Conservation (phyloP, 2,797 vertebrate species). For the Tamandua tetradactyla region DNA sequence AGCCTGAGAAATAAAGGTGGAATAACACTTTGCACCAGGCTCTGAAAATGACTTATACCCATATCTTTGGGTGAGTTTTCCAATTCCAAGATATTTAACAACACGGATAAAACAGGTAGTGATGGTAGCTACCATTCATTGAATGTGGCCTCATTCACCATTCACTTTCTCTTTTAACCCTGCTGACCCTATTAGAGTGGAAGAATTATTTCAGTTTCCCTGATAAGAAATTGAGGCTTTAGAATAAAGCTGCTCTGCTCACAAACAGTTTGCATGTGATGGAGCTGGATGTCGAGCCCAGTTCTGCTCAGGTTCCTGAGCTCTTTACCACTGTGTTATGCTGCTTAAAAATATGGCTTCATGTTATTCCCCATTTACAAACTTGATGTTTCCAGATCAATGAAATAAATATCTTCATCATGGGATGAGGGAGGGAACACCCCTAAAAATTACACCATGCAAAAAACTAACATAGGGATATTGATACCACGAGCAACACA, state of each 20-base stretch:
- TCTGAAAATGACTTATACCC: neutral
- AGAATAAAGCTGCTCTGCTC: neutral
- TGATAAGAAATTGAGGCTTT: slow-evolving; percentile 8
- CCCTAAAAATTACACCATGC: slow-evolving; percentile 58
- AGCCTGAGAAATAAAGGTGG: neutral
- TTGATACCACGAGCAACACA: slow-evolving; percentile 36
- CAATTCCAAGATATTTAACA: neutral
- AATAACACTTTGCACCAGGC: neutral
- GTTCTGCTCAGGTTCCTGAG: neutral
- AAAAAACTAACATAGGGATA: slow-evolving; percentile 39
- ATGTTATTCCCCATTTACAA: slow-evolving; percentile 23
- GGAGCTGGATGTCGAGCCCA: neutral
- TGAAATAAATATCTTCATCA: slow-evolving; percentile 8
- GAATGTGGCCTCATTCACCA: neutral
- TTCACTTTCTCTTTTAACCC: slow-evolving; percentile 4
- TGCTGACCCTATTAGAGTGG: neutral
- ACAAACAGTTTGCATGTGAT: neutral
- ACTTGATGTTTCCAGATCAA: neutral
- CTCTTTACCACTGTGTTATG: neutral
- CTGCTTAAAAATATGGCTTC: neutral
- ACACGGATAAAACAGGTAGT: neutral
- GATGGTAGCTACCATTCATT: neutral
- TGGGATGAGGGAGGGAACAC: neutral
- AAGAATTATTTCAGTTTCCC: slow-evolving; percentile 19
- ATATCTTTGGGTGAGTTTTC: neutral